Percentiles rank a stretch among this genome's conserved stretches.
These are phyloP conservation scores for Sciurus niger DNA, from an alignment of 2,113 vertebrate genomes.

Conservation along the genomic window DNA sequence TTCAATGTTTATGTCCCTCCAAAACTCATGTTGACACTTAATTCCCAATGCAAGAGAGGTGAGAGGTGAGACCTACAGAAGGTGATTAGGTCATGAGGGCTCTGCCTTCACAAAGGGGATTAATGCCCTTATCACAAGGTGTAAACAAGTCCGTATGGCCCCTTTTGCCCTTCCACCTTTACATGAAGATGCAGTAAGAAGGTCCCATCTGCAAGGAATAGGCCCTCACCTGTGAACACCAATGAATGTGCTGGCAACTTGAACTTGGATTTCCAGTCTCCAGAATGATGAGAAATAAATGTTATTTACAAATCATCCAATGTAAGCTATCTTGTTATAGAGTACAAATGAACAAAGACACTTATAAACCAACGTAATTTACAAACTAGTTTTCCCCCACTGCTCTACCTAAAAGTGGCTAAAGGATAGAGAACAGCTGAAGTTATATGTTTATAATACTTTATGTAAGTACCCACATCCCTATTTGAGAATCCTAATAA, in stretches of 20 bases:
- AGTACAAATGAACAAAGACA: not conserved
- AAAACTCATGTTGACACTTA: not conserved
- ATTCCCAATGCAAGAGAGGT: not conserved
- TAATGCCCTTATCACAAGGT: not conserved
- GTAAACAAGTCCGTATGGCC: not conserved
- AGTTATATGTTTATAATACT: not conserved
- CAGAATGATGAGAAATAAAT: not conserved
- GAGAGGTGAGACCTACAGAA: not conserved
- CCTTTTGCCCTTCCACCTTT: not conserved
- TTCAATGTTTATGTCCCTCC: not conserved
- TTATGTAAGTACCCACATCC: not conserved
- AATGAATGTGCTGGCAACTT: not conserved
- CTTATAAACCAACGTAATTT: not conserved
- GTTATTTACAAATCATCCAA: not conserved
- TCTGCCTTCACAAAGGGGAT: not conserved
- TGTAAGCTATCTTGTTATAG: not conserved
- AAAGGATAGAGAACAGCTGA: not conserved
- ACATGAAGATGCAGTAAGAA: not conserved
- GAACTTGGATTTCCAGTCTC: not conserved
- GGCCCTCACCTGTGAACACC: too few species aligned
- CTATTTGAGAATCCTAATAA: constrained; percentile 32
- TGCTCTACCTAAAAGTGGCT: not conserved
- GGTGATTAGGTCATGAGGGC: not conserved
- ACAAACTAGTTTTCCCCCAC: not conserved
- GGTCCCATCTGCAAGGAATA: not conserved